Evolutionary conservation across 2,797 vertebrate species (phyloP), one percentile per base, ranked within the genome.

Genomic region (Denticeps clupeoides): DNA sequence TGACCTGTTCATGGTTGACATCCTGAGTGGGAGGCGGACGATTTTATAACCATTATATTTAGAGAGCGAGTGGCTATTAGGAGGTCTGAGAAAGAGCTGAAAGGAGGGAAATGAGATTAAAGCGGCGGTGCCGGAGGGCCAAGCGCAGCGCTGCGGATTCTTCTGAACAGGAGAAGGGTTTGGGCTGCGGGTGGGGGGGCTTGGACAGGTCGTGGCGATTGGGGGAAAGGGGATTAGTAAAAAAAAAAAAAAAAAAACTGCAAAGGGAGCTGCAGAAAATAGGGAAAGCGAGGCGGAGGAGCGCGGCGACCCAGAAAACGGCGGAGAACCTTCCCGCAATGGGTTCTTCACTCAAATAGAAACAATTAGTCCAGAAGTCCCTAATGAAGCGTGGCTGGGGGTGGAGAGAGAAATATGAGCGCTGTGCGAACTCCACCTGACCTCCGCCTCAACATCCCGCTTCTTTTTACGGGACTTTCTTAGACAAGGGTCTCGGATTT

Each of bases 291-390:
- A 41, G 38, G 12, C 1, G 25, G 28, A 23, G 15, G 21, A 52
- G 49, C 27, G 71, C 70, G 53, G 37, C 83, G 82, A 80, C 83
- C 82, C 78, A 87, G 80, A 85, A 85, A 82, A 63, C 46, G 47
- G 61, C 49, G 66, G 32, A 25, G 25, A 25, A 33, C 58, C 64
- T 72, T 79, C 75, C 75, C 74, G 65, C 56, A 69, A 74, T 79
- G 67, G 69, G 69, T 51, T 45, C 65, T 61, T 62, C 73, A 70
- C 80, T 84, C 78, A 85, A 85, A 87, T 85, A 87, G 82, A 83
- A 85, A 79, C 84, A 85, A 85, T 85, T 85, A 87, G 82, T 84
- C 81, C 78, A 84, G 80, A 85, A 85, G 73, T 69, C 53, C 67
- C 60, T 81, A 82, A 84, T 76, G 73, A 75, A 59, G 77, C 65